A percentile compares a stretch with the other conserved stretches of the same genome.
Conservation (phyloP, 2,113 vertebrate species). For the Uria aalge region DNA sequence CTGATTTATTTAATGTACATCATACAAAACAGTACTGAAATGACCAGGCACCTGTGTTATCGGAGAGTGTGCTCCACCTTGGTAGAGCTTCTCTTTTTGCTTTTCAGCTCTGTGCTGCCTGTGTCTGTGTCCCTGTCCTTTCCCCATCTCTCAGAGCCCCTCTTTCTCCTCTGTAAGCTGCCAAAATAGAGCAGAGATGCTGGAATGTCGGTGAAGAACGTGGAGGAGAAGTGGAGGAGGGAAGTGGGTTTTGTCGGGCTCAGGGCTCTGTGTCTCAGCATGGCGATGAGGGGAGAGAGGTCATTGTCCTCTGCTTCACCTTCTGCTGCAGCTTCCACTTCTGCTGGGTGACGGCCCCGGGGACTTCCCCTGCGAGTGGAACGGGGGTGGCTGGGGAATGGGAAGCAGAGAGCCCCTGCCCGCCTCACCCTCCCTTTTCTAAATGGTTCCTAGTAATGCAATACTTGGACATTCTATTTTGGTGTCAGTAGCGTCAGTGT, state of each 20-base stretch:
- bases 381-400: background rate
- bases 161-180: background rate
- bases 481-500: background rate
- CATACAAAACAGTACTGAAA: background rate
- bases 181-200: background rate
- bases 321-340: background rate
- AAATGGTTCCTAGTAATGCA: background rate
- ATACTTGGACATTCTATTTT: background rate
- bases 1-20: background rate
- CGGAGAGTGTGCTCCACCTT: background rate
- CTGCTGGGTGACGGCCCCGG: rapidly evolving
- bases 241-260: background rate
- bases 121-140: background rate
- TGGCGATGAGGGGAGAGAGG: background rate
- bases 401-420: background rate
- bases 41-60: background rate
- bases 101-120: background rate
- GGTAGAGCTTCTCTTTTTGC: background rate
- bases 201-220: background rate
- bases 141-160: background rate
- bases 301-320: background rate
- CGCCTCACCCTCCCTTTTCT: background rate
- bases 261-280: background rate
- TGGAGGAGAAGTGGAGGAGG: background rate
- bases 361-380: background rate